phyloP scores from a whole-genome alignment of 2,888 invertebrate species.

The Palloptera scutellata region DNA sequence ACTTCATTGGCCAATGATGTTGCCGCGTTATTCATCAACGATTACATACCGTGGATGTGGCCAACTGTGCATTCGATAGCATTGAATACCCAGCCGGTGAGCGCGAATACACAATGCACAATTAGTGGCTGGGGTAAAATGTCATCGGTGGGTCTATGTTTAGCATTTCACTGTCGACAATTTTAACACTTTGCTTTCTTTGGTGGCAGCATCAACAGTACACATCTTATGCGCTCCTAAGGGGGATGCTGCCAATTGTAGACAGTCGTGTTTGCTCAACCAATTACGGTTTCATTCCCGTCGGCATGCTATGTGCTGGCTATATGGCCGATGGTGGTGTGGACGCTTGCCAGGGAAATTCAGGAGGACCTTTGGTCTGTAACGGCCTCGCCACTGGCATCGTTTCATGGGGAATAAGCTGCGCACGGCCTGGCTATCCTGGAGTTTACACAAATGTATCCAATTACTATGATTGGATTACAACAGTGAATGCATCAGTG shows the following conservation, averaged over 20 bases:
- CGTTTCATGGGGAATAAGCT: constrained; percentile 54
- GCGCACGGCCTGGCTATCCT: constrained; percentile 45
- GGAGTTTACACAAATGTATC: constrained; percentile 57
- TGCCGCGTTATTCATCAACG: constrained; percentile 51
- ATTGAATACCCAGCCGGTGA: constrained; percentile 31
- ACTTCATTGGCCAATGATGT: constrained; percentile 47
- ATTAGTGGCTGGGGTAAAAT: constrained; percentile 55
- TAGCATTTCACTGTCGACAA: neutral
- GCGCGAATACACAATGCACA: constrained; percentile 37
- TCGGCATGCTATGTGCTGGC: constrained; percentile 52
- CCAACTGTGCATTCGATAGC: constrained; percentile 39
- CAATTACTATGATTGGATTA: constrained; percentile 46
- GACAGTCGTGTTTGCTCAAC: neutral
- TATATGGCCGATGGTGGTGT: constrained; percentile 43
- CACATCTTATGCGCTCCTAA: constrained; percentile 33
- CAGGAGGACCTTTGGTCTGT: constrained; percentile 55
- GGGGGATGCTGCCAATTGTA: constrained; percentile 44
- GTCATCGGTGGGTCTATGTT: constrained; percentile 36
- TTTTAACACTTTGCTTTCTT: neutral
- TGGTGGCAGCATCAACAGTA: constrained; percentile 22
- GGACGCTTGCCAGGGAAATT: constrained; percentile 58
- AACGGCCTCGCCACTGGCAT: constrained; percentile 45
- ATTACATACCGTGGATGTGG: constrained; percentile 44
- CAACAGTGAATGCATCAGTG: too few relatives aligned
- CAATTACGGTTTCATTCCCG: constrained; percentile 40